Evolutionary conservation across 1,140 invertebrate species (phyloP), one percentile per base, ranked within the genome.

Genomic region (Drosophila malerkotliana): DNA sequence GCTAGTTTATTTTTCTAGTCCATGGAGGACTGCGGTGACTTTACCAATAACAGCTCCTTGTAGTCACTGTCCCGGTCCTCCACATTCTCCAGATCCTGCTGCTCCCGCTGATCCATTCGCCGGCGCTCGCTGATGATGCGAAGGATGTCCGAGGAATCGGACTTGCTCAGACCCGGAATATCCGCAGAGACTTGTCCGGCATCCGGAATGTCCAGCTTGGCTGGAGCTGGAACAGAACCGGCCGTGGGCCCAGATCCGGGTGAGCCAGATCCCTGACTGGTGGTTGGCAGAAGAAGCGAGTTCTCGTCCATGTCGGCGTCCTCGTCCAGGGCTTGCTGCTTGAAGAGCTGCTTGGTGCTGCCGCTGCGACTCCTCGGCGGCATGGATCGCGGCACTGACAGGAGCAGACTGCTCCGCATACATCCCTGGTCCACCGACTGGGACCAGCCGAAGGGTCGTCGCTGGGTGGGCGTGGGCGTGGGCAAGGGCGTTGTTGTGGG

Each of bases 281-380:
- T 15, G n/a, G 41, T 44, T 6, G 91, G 91, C 54, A 92, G 37
- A 47, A 92, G 63, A 49, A 92, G 55, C 18, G 90, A 91, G 28
- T 55, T 91, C 61, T 92, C 91, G 48, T 92, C 91, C 72, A 92
- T 80, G 57, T 85, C 82, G 44, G 82, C 85, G 24, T 92, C 91
- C 76, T 92, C 91, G 58, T 92, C 91, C 10, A 92, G 74, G 1
- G 91, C 91, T 66, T 92, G 88, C 59, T 92, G 91, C 59, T 92
- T 92, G 67, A 92, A 92, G 8, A 92, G 79, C 63, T 92, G 91
- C 61, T 91, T 91, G 30, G 90, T 91, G 69, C 91, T 92, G 60
- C 91, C 91, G 58, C 91, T 92, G 53, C 91, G 90, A 54, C 90
- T 92, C 24, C 91, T 73, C 47, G 91, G 89, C 49, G 91, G 90